Evolutionary conservation across 2,797 vertebrate species (phyloP).

Genomic region (Muscicapa comitata): DNA sequence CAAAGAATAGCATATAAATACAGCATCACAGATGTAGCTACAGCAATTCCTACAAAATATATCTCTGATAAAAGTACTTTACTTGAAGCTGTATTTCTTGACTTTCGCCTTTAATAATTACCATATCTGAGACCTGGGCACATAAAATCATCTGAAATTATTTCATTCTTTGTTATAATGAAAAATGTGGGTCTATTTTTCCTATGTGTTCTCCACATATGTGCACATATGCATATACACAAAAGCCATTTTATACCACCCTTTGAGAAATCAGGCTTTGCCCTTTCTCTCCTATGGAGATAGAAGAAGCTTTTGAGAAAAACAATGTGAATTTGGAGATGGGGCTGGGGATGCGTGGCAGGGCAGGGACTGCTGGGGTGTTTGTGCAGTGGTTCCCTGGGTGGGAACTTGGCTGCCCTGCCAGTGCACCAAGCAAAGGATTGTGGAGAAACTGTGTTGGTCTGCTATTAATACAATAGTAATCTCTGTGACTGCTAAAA

Average conservation of each 20-base stretch:
- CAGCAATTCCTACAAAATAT: neutral
- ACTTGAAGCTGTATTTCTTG: neutral
- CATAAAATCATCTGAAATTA: neutral
- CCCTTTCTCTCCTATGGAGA: neutral
- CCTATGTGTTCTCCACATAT: fast-evolving
- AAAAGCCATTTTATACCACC: neutral
- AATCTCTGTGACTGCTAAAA: neutral
- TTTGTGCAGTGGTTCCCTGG: fast-evolving
- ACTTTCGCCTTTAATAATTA: neutral
- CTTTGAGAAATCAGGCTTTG: neutral
- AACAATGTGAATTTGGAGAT: neutral
- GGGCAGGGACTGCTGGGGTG: neutral
- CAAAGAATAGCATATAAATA: neutral
- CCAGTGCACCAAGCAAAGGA: neutral
- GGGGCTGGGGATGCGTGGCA: too few relatives aligned
- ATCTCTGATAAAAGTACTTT: neutral
- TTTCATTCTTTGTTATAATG: neutral
- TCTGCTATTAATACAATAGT: neutral
- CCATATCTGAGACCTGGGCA: neutral
- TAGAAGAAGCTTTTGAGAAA: neutral
- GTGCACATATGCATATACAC: neutral
- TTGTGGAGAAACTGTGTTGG: neutral
- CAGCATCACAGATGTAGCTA: neutral
- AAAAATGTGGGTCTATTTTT: neutral
- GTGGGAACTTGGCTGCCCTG: neutral